Base-by-base conservation (phyloP, 2,888 invertebrate species). In the Drosophila nr. perissopoda region DNA sequence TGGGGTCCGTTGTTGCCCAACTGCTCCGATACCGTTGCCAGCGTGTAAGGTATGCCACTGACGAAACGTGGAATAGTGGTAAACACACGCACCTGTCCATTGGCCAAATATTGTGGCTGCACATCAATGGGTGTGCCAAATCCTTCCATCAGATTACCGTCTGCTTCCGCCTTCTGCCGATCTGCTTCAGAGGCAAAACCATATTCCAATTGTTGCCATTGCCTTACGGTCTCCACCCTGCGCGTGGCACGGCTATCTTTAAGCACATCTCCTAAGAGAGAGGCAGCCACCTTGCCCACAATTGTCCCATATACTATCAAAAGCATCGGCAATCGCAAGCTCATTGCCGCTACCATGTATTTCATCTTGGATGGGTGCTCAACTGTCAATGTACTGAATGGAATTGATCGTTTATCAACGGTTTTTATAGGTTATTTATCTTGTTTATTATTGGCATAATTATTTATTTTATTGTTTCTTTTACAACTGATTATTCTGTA, bases 41-140 rank as follows among this genome's bases (percentile, higher is more conserved):
- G 90, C 0, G 96, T 95, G 10, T 95, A 94, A 0, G 97, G 97
- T 11, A 96, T 94, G 0, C 97, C 97, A 2, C 92, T 92, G 85
- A 94, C 95, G 82, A 97, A 96, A 16, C 96, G 94, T 0, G 97
- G 97, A 67, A 96, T 94, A 0, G 97, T 95, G 1, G 96, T 93
- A 88, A 97, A 96, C 8, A 96, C 93, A 42, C 94, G 93, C 4
- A 94, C 93, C 16, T 89, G 88, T 1, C 89, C 90, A 61, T 81
- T 83, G 49, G 58, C 64, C 78, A 59, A 25, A 8, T 86, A 89
- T 27, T 91, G 84, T 0, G 91, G 81, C 52, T 83, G 91, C n/a
- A 92, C 89, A 82, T 92, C 92, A 25, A 91, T 96, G 0, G 96
- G 96, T 18, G 96, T 94, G 0, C 95, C 94, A 67, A 94, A 94